Percentiles rank a stretch among this genome's conserved stretches.
These are phyloP conservation scores for Drosophila merina DNA, from an alignment of 2,888 invertebrate genomes.

Conservation along the genomic window DNA sequence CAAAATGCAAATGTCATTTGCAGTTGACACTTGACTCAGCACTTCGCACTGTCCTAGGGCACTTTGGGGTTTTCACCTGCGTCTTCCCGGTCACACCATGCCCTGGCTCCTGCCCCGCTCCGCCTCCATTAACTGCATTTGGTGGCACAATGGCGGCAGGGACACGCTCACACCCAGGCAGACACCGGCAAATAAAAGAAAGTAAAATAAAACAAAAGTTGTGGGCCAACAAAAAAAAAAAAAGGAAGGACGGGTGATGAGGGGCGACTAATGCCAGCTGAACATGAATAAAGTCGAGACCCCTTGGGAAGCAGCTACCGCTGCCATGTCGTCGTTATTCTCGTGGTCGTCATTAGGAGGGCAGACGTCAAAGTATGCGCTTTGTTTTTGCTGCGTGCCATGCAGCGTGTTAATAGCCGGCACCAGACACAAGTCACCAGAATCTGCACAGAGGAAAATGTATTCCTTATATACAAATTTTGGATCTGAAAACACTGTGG, in stretches of 20 bases:
- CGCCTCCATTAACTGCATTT: slow-evolving; percentile 41
- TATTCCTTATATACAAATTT: too few relatives aligned
- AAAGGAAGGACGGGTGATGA: slow-evolving; percentile 16
- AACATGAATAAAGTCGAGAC: slow-evolving; percentile 70
- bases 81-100: slow-evolving; percentile 31
- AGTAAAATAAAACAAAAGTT: slow-evolving; percentile 61
- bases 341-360: slow-evolving; percentile 76
- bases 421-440: slow-evolving; percentile 33
- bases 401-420: slow-evolving; percentile 72
- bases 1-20: slow-evolving; percentile 79
- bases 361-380: slow-evolving; percentile 72
- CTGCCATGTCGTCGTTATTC: slow-evolving; percentile 54
- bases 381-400: slow-evolving; percentile 58
- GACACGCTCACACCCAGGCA: slow-evolving; percentile 34
- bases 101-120: not conserved
- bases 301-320: slow-evolving; percentile 58
- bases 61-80: slow-evolving; percentile 79
- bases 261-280: slow-evolving; percentile 68
- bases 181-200: slow-evolving; percentile 49
- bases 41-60: slow-evolving; percentile 78
- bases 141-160: slow-evolving; percentile 60
- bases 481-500: too few relatives aligned
- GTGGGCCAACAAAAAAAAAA: slow-evolving; percentile 22
- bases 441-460: not conserved
- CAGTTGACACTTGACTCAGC: slow-evolving; percentile 79